Conservation (phyloP, 2,113 vertebrate species). For the Beaufortia kweichowensis region DNA sequence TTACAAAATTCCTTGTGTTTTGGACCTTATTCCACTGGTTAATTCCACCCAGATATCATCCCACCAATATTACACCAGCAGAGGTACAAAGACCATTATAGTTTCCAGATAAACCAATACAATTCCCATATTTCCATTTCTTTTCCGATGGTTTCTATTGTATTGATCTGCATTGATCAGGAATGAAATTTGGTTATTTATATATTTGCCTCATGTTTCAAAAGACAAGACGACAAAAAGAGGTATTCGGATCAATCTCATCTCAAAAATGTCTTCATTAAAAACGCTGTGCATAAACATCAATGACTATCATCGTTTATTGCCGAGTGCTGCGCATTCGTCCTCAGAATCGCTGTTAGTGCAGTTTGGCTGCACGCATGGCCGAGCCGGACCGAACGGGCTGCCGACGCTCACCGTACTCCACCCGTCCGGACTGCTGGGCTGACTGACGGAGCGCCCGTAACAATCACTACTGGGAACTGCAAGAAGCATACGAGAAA, state of each 20-base stretch:
- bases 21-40: no score
- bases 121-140: no score
- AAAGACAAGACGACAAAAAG: no score
- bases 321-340: conserved; percentile 24
- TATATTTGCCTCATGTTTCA: not conserved
- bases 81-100: no score
- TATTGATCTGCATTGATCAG: no score
- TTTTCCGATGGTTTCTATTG: no score
- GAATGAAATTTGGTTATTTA: not conserved
- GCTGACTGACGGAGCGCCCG: conserved; percentile 54
- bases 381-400: conserved; percentile 23
- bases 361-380: conserved; percentile 41
- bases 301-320: conserved; percentile 36
- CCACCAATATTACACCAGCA: no score
- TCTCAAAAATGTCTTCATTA: not conserved
- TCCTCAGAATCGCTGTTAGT: conserved; percentile 53
- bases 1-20: no score
- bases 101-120: no score
- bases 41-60: no score
- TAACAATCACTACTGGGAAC: conserved; percentile 64
- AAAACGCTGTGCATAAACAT: not conserved
- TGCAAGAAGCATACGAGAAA: conserved; percentile 25
- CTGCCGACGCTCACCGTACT: conserved; percentile 50
- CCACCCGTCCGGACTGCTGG: conserved; percentile 53
- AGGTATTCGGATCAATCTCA: no score